A percentile compares a stretch with the other conserved stretches of the same genome.
These are phyloP conservation scores for Cotesia congregata DNA, from an alignment of 2,888 invertebrate genomes.

Conservation along the genomic window DNA sequence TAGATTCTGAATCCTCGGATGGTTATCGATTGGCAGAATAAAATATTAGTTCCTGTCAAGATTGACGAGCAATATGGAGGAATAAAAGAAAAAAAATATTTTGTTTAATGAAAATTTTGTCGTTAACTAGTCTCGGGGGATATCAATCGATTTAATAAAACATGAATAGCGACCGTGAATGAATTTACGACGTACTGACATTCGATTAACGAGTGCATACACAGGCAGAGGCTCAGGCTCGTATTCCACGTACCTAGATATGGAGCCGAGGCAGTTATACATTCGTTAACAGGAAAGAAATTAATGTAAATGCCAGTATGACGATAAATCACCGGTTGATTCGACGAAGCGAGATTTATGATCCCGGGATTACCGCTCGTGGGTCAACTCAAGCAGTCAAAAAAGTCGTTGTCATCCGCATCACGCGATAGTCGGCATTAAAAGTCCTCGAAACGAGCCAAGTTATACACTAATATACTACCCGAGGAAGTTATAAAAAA, in stretches of 20 bases:
- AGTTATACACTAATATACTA: constrained; percentile 36
- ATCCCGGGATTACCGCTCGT: constrained; percentile 28
- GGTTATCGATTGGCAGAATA: no score
- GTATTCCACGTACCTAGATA: not conserved
- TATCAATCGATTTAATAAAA: constrained; percentile 18
- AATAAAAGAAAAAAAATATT: not conserved
- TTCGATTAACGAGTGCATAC: constrained; percentile 24
- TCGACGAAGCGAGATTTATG: constrained; percentile 35
- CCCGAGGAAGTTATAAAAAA: constrained; percentile 29
- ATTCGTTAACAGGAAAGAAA: constrained; percentile 34
- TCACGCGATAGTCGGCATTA: constrained; percentile 43
- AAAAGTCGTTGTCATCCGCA: constrained; percentile 28
- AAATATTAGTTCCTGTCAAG: not conserved
- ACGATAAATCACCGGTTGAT: constrained; percentile 28
- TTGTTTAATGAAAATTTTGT: constrained; percentile 4
- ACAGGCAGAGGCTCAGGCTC: not conserved
- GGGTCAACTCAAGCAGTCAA: constrained; percentile 29
- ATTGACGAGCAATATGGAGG: not conserved
- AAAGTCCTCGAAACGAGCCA: constrained; percentile 40
- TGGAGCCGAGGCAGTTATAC: constrained; percentile 3
- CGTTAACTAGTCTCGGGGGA: not conserved
- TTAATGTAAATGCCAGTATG: constrained; percentile 33
- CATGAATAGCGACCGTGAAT: constrained; percentile 16
- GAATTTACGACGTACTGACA: constrained; percentile 24
- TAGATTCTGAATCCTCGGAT: no score